Evolutionary conservation across 2,113 vertebrate genomes (phyloP), one percentile per base, ranked within the genome.

Genomic region (Phalacrocorax pelagicus): DNA sequence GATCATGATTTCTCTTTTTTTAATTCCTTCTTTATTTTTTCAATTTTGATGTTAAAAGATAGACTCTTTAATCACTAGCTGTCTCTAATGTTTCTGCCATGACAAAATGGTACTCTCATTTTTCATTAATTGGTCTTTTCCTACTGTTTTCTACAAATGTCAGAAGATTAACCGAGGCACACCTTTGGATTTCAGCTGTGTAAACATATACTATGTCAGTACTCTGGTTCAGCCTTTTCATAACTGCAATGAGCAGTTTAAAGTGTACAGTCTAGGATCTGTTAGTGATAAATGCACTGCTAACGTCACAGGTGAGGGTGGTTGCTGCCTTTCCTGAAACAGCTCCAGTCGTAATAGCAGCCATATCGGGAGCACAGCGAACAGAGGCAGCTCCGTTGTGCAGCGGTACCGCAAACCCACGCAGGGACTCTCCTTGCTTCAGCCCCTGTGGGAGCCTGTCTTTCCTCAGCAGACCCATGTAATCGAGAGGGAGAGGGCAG

Each of bases 331-430:
- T 34, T 65, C 34, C 18, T 1, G 0, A 72, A 80, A 90, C 51
- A 47, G 0, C 24, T 73, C 32, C 19, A 9, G 18, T 22, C 0
- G 0, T 46, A 29, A 13, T 0, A 47, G 59, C 4, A 38, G 7
- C 16, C 12, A 4, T 38, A 24, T 24, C 61, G 54, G 74, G 40
- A 66, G 30, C 51, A 36, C 9, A 34, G 47, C 0, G 2, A 59
- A 65, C 13, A 51, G 75, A 34, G 29, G 46, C 57, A 75, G 47
- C 22, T 65, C 46, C 5, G 0, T 11, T 27, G 32, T 6, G 5
- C 71, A 46, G 54, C 3, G 1, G 22, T 12, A 36, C 46, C 2
- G 5, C 81, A 88, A 9, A 51, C 21, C 59, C 47, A 9, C 15
- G 0, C 14, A 12, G 52, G 21, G 12, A 36, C 17, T 46, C 23